Evolutionary conservation across 2,113 vertebrate genomes (phyloP), one percentile per base, ranked within the genome.

Genomic region (Lepus europaeus): DNA sequence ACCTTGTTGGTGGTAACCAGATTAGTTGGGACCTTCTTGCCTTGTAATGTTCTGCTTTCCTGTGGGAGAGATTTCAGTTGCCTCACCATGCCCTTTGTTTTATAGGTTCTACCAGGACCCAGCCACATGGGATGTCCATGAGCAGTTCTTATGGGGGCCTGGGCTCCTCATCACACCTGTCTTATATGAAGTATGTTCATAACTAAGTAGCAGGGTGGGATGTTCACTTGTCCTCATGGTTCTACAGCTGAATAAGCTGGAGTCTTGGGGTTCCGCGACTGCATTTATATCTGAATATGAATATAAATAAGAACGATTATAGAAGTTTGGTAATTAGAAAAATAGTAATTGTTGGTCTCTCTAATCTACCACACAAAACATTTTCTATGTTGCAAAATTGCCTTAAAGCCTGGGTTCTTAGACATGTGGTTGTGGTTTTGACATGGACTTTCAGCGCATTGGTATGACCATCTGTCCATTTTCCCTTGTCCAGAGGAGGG

Each of bases 101-200:
- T 31, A 31, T 51, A 97, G 97, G 76, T 97, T 97, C 92, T 97
- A 97, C 77, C 94, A 96, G 77, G 99, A 99, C 93, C 98, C 14
- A 81, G 53, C 0, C 0, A 99, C 99, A 16, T 99, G 99, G 99
- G 97, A 97, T 0, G 96, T 99, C 22, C 49, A 99, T 1, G 94
- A 94, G 51, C 99, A 99, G 95, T 99, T 99, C 98, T 98, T 99
- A 0, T 99, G 99, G 99, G 99, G 99, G 9, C 98, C 99, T 25
- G 99, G 99, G 16, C 98, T 99, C 73, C 99, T 99, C 87, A 99
- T 99, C 97, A 99, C 98, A 10, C 99, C 99, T 36, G 99, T 97
- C 13, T 69, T 99, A 13, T 79, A 97, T 6, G 0, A 20, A 94
- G 99, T 99, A 97, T 0, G 49, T 53, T 90, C 79, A 56, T 33